A percentile compares a stretch with the other conserved stretches of the same genome.
These are phyloP conservation scores for Platanista minor DNA, from an alignment of 2,113 vertebrate genomes.

Conservation along the genomic window DNA sequence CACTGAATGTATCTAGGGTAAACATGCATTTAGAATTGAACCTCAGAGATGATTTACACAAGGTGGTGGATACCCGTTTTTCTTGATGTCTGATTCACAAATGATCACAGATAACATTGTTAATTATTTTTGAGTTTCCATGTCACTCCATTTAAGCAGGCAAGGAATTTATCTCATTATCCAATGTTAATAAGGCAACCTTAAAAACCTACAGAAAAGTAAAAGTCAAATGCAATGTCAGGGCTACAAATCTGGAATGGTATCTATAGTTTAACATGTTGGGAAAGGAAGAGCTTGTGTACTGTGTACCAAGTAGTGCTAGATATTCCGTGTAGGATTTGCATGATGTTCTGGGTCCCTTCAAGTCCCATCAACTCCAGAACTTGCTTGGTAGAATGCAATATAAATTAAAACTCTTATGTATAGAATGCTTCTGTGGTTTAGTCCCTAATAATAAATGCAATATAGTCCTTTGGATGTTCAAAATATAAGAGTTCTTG, in stretches of 20 bases:
- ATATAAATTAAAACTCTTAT: neutral
- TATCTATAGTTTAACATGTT: neutral
- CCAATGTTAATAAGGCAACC: neutral
- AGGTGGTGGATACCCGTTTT: neutral
- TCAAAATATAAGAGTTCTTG: neutral
- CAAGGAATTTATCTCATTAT: neutral
- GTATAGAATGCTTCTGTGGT: neutral
- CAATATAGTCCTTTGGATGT: neutral
- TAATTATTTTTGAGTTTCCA: neutral
- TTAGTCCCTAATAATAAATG: neutral
- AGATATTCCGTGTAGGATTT: neutral
- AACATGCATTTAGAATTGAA: neutral
- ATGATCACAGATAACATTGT: neutral
- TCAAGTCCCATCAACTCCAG: neutral
- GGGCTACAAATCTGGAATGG: neutral
- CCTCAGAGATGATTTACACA: neutral
- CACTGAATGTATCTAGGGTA: neutral
- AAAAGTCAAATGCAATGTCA: neutral
- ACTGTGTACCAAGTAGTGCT: rapidly evolving
- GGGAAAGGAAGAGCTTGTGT: neutral
- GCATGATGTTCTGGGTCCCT: rapidly evolving
- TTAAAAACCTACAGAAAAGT: neutral
- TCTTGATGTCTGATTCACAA: neutral
- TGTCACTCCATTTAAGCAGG: neutral
- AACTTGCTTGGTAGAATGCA: neutral